Conservation (phyloP, 2,888 invertebrate genomes). For the Teleiodes luculella region DNA sequence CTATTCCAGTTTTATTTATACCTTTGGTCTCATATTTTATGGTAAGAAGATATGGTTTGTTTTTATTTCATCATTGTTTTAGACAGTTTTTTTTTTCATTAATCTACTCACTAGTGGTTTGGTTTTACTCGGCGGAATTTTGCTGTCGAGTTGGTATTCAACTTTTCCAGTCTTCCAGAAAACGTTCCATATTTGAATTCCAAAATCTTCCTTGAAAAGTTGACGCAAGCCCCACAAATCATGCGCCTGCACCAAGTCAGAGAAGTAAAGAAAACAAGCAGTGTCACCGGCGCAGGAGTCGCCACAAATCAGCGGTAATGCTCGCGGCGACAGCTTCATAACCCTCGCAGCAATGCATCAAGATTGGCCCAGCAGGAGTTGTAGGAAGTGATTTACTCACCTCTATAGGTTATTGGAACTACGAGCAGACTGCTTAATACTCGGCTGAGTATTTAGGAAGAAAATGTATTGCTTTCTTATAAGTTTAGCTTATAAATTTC, state of each 20-base stretch:
- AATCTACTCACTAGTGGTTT: no score
- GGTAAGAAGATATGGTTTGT: no score
- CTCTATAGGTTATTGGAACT: background rate
- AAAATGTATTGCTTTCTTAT: no score
- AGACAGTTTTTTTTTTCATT: no score
- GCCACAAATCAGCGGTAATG: conserved; percentile 20
- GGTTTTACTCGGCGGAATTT: no score
- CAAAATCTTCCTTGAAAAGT: background rate
- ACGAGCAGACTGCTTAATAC: background rate
- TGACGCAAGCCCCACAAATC: background rate
- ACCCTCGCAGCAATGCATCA: conserved; percentile 13
- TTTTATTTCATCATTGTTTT: no score
- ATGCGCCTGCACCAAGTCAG: background rate
- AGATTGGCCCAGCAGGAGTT: background rate
- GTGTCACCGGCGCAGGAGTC: conserved; percentile 1
- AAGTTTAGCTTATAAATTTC: no score
- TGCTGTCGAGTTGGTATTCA: no score
- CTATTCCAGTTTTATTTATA: no score
- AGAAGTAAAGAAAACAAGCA: background rate
- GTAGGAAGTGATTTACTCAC: background rate
- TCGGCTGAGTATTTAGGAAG: background rate
- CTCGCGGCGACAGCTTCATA: conserved; percentile 24
- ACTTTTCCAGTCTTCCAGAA: no score
- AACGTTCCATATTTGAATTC: no score
- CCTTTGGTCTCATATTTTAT: no score